A percentile compares a stretch with the other conserved stretches of the same genome.
These are phyloP conservation scores for Xestia rhomboidea DNA, from an alignment of 2,888 invertebrate species.

Conservation along the genomic window DNA sequence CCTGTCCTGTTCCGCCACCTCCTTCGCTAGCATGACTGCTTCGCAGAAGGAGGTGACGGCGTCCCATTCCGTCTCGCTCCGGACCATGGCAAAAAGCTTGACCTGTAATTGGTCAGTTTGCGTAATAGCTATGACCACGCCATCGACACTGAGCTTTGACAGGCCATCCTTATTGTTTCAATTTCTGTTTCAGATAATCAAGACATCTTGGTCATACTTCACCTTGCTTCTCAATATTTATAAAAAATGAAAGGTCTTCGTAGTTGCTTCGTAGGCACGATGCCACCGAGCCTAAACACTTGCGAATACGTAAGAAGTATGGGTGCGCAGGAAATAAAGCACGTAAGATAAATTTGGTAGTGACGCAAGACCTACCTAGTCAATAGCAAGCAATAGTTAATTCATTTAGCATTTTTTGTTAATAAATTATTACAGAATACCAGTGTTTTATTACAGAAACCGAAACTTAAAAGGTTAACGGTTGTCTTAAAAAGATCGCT, in stretches of 20 bases:
- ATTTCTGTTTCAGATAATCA: conserved; percentile 77
- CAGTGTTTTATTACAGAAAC: conserved; percentile 16
- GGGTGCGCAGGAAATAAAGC: background rate
- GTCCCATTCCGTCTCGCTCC: no score
- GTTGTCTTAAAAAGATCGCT: no score
- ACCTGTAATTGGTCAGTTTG: no score
- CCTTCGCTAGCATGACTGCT: no score
- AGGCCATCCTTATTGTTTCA: background rate
- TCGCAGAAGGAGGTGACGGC: no score
- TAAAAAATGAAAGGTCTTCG: conserved; percentile 64
- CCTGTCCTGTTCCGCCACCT: no score
- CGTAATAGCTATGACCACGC: background rate
- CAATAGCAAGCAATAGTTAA: background rate
- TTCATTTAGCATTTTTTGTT: background rate
- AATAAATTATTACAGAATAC: background rate
- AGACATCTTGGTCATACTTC: conserved; percentile 85
- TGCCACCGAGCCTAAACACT: no score
- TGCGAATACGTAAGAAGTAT: background rate
- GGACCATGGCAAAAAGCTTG: no score
- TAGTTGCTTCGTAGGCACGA: background rate
- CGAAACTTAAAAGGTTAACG: no score
- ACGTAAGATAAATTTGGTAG: background rate
- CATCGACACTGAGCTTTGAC: background rate
- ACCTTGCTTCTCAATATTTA: conserved; percentile 82
- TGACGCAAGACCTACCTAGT: background rate